Percentiles rank a stretch among this genome's conserved stretches.
These are phyloP conservation scores for Trachymyrmex cornetzi DNA, from an alignment of 1,140 invertebrate genomes.

Conservation along the genomic window DNA sequence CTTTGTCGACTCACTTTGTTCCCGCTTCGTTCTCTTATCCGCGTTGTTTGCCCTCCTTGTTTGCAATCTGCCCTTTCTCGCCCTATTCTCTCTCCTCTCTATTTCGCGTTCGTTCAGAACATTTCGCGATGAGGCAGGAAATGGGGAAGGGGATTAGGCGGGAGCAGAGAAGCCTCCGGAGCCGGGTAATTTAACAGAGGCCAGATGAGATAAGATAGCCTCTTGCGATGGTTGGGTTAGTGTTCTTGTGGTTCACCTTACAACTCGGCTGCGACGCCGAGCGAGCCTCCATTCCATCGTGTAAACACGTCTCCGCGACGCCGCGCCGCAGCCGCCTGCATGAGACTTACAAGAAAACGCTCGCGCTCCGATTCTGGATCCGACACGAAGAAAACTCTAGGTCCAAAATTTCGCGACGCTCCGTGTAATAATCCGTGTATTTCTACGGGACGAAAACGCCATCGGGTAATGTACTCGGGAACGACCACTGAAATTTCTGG, in stretches of 20 bases:
- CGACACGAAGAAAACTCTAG: slow-evolving; percentile 10
- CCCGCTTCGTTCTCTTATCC: slow-evolving; percentile 40
- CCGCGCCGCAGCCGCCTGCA: slow-evolving; percentile 28
- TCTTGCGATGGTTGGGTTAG: slow-evolving; percentile 68
- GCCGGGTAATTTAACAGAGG: slow-evolving; percentile 79
- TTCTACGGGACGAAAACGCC: slow-evolving; percentile 19
- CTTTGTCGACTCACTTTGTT: slow-evolving; percentile 25
- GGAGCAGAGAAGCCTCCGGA: slow-evolving; percentile 14
- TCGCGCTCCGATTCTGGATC: background rate
- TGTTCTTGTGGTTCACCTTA: slow-evolving; percentile 74
- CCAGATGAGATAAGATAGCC: slow-evolving; percentile 79
- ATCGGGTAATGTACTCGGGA: slow-evolving; percentile 1
- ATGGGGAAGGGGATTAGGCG: slow-evolving; percentile 26
- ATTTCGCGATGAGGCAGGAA: slow-evolving; percentile 48
- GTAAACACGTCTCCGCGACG: slow-evolving; percentile 72
- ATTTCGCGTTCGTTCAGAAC: slow-evolving; percentile 66
- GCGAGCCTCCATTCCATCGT: slow-evolving; percentile 67
- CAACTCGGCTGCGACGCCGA: slow-evolving; percentile 53
- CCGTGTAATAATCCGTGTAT: slow-evolving; percentile 39
- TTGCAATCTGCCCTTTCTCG: slow-evolving; percentile 44
- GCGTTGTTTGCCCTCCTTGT: slow-evolving; percentile 43
- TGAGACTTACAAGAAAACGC: slow-evolving; percentile 63
- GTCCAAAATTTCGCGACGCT: slow-evolving; percentile 17
- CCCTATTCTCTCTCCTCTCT: slow-evolving; percentile 1
- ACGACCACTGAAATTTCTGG: background rate